These are phyloP conservation scores for Monopis laevigella DNA, from an alignment of 2,888 invertebrate species.

Conservation along the genomic window DNA sequence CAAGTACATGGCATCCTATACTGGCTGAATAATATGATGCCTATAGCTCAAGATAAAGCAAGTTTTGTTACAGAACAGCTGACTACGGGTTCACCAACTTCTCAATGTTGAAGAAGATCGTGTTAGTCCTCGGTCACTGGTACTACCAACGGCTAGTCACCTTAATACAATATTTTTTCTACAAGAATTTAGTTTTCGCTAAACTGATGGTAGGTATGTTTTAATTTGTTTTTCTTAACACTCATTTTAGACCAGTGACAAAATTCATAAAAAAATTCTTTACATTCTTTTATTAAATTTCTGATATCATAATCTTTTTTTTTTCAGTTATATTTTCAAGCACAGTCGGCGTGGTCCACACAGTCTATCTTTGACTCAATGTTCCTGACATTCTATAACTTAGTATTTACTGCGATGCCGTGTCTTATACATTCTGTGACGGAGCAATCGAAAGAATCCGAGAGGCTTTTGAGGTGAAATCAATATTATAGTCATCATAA, in stretches of 20 bases:
- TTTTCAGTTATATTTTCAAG: constrained; percentile 66
- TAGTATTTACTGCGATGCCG: constrained; percentile 79
- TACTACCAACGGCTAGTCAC: constrained; percentile 79
- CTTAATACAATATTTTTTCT: constrained; percentile 85
- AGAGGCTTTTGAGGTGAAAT: constrained; percentile 61
- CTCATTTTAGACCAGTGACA: too few relatives aligned
- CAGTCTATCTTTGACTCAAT: constrained; percentile 78
- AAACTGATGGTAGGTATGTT: constrained; percentile 56
- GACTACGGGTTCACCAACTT: constrained; percentile 91
- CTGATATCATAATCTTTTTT: constrained; percentile 12
- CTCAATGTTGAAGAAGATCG: constrained; percentile 75
- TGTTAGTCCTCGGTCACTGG: constrained; percentile 87
- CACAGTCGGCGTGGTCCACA: constrained; percentile 62
- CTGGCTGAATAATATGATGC: too few relatives aligned
- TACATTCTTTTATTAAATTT: too few relatives aligned
- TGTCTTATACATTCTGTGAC: constrained; percentile 77
- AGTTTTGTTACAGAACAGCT: constrained; percentile 71
- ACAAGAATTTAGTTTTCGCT: constrained; percentile 85
- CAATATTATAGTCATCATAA: too few relatives aligned
- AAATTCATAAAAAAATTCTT: too few relatives aligned
- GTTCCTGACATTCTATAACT: constrained; percentile 80
- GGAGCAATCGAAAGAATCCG: constrained; percentile 74
- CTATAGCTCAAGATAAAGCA: too few relatives aligned
- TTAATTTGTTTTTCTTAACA: constrained; percentile 4
- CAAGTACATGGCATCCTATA: too few relatives aligned